phyloP scores from a whole-genome alignment of 2,797 vertebrate genomes.

The Coilia nasus region DNA sequence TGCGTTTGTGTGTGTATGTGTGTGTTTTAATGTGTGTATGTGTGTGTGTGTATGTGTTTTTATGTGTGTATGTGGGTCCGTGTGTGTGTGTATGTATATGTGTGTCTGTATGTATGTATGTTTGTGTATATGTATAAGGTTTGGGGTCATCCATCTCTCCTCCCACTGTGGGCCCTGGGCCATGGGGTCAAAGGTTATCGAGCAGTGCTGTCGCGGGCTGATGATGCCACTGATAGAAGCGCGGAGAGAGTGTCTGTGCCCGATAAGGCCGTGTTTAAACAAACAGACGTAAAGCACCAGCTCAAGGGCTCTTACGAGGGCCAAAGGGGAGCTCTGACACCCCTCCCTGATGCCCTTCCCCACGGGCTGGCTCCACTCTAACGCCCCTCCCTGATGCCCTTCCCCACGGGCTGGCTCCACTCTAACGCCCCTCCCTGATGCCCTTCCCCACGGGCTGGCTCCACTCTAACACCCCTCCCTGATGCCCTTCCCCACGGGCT shows the following conservation, averaged over 20 bases:
- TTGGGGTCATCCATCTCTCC: not conserved
- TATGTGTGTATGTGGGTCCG: not conserved
- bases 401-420: no score
- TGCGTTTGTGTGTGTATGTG: not conserved
- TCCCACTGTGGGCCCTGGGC: not conserved
- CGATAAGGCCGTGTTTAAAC: constrained; percentile 42
- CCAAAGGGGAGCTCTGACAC: not conserved
- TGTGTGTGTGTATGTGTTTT: not conserved
- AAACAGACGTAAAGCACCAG: constrained; percentile 53
- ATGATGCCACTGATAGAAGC: constrained; percentile 60
- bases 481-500: no score
- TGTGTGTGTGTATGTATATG: not conserved
- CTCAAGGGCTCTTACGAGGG: constrained; percentile 38
- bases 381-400: no score
- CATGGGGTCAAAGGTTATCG: constrained; percentile 56
- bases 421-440: not conserved
- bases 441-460: not conserved
- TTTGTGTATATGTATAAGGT: not conserved
- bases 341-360: no score
- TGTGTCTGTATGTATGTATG: not conserved
- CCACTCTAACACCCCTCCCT: not conserved
- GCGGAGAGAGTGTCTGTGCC: constrained; percentile 31
- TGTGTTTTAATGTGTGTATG: not conserved
- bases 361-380: no score
- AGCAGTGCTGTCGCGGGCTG: constrained; percentile 44